Percentiles rank a stretch among this genome's conserved stretches.
Conservation (phyloP, 2,113 vertebrate genomes). For the Hyla sarda region DNA sequence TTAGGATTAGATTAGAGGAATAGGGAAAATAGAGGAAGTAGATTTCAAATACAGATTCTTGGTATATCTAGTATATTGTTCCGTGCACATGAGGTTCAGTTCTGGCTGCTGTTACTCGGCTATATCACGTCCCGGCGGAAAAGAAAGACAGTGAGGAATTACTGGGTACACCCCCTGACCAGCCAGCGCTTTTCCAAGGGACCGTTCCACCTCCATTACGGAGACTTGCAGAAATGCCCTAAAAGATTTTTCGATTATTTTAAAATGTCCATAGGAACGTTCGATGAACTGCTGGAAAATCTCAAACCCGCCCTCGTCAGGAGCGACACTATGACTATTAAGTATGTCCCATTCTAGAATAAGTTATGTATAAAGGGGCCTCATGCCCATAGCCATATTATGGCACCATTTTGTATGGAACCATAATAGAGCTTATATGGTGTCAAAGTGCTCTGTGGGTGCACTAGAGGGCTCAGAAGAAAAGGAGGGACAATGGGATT, state of each 20-base stretch:
- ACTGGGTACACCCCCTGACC: slow-evolving; percentile 38
- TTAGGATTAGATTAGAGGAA: too few relatives aligned
- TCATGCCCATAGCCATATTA: too few relatives aligned
- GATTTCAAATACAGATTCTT: too few relatives aligned
- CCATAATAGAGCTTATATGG: too few relatives aligned
- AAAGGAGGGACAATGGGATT: too few relatives aligned
- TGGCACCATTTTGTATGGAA: too few relatives aligned
- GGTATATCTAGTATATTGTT: too few relatives aligned
- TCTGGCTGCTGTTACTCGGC: slow-evolving; percentile 21
- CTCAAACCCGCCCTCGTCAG: not conserved
- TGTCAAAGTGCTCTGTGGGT: too few relatives aligned
- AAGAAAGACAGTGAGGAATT: slow-evolving; percentile 23
- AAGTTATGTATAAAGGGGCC: too few relatives aligned
- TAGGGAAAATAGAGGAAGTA: too few relatives aligned
- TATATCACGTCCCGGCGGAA: not conserved
- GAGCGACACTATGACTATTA: slow-evolving; percentile 37
- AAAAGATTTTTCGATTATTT: slow-evolving; percentile 40
- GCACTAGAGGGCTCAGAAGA: too few relatives aligned
- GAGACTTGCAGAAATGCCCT: slow-evolving; percentile 1
- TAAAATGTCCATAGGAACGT: slow-evolving; percentile 29
- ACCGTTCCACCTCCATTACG: slow-evolving; percentile 37
- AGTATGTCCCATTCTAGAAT: not conserved
- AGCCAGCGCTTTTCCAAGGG: slow-evolving; percentile 43
- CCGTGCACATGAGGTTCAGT: slow-evolving; percentile 15
- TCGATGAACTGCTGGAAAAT: slow-evolving; percentile 27